Evolutionary conservation across 2,113 vertebrate species (phyloP).

Genomic region (Chaetops frenatus): DNA sequence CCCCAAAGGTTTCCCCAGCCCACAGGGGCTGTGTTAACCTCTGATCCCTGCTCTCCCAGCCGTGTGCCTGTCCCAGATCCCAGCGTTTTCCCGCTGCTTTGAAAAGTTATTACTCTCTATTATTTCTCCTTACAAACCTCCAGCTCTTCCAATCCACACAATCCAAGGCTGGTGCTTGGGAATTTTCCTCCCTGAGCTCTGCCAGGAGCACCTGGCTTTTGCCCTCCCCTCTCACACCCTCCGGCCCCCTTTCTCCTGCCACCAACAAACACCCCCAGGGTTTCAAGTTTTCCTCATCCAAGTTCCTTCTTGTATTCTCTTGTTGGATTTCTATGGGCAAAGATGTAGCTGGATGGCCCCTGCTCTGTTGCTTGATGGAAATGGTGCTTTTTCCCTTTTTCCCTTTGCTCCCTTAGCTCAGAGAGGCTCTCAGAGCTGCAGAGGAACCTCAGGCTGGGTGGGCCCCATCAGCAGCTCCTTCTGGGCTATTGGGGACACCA

Average conservation of each 20-base stretch:
- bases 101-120: rapidly evolving
- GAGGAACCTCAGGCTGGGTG: background rate
- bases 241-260: background rate
- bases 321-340: background rate
- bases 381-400: background rate
- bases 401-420: background rate
- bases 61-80: background rate
- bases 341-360: background rate
- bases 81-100: background rate
- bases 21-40: too few relatives aligned
- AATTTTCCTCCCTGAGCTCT: background rate
- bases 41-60: background rate
- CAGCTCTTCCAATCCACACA: background rate
- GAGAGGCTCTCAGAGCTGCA: background rate
- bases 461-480: background rate
- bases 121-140: background rate
- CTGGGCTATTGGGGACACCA: background rate
- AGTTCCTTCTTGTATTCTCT: background rate
- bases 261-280: background rate
- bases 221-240: background rate
- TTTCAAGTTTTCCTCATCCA: background rate
- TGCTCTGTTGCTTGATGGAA: background rate
- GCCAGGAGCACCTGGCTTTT: rapidly evolving
- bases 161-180: background rate
- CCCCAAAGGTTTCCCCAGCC: background rate